Evolutionary conservation across 2,888 invertebrate species (phyloP).

Genomic region (Sturmia bella): DNA sequence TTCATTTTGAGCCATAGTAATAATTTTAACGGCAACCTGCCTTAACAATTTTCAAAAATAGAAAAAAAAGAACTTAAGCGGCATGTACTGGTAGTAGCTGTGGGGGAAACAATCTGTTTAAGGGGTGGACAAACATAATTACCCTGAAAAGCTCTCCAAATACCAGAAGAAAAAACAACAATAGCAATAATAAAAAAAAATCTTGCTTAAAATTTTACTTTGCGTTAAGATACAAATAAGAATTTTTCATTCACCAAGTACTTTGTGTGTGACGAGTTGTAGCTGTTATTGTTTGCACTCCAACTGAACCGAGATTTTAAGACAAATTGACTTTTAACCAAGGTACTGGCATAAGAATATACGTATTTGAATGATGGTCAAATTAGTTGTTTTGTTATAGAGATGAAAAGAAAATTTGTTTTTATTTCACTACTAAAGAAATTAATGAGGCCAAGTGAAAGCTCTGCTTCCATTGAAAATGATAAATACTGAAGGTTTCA

Average conservation of each 20-base stretch:
- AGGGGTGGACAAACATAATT: conserved; percentile 1
- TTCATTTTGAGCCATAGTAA: conserved; percentile 22
- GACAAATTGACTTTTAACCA: conserved; percentile 29
- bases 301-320: not conserved
- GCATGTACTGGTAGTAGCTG: not conserved
- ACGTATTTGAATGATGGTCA: not conserved
- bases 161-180: conserved; percentile 26
- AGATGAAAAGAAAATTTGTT: not conserved
- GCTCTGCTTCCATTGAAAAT: no score
- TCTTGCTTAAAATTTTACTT: conserved; percentile 47
- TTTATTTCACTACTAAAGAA: no score
- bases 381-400: not conserved
- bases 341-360: no score
- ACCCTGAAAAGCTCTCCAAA: conserved; percentile 14
- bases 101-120: no score
- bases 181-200: conserved; percentile 45
- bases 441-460: no score
- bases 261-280: not conserved
- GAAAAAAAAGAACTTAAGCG: not conserved
- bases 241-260: not conserved
- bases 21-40: conserved; percentile 41
- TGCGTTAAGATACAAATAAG: conserved; percentile 39
- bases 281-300: not conserved
- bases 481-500: no score
- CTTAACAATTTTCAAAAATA: conserved; percentile 49